Evolutionary conservation across 2,113 vertebrate species (phyloP).

Genomic region (Austrofundulus limnaeus): DNA sequence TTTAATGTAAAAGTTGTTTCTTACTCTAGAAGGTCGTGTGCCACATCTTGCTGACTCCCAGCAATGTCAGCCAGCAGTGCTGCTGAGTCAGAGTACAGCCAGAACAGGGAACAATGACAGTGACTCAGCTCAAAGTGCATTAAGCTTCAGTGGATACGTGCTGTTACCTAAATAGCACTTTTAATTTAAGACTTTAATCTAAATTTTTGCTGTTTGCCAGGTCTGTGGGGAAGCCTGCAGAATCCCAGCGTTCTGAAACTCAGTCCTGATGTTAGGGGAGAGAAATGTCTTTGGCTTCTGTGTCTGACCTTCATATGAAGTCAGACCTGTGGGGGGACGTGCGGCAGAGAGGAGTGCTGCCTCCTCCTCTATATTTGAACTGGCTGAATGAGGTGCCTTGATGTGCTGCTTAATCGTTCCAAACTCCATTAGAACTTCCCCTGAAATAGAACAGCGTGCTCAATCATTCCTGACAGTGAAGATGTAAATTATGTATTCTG

Average conservation of each 20-base stretch:
- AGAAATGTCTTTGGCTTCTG: neutral
- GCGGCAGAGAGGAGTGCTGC: constrained; percentile 11
- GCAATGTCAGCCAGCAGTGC: constrained; percentile 13
- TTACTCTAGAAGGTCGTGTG: constrained; percentile 11
- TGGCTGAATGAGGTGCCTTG: neutral
- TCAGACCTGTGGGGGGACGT: constrained; percentile 1
- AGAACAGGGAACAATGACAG: constrained; percentile 18
- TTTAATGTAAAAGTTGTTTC: neutral
- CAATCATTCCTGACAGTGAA: constrained; percentile 21
- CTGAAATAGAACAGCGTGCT: constrained; percentile 49
- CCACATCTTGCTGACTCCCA: constrained; percentile 26
- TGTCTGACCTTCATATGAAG: constrained; percentile 37
- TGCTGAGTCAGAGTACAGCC: constrained; percentile 47
- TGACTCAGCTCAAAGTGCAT: constrained; percentile 12
- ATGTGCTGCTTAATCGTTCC: constrained; percentile 30
- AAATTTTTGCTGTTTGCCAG: no score
- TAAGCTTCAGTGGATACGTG: neutral
- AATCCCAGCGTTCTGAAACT: neutral
- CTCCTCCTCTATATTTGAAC: constrained; percentile 24
- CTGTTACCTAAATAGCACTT: neutral
- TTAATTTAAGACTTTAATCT: neutral
- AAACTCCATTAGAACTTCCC: constrained; percentile 30
- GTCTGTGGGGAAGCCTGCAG: neutral
- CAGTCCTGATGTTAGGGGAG: constrained; percentile 4
- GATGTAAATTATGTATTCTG: constrained; percentile 16